These are phyloP conservation scores for Ailurus styani DNA, from an alignment of 2,113 vertebrate genomes.

Conservation along the genomic window DNA sequence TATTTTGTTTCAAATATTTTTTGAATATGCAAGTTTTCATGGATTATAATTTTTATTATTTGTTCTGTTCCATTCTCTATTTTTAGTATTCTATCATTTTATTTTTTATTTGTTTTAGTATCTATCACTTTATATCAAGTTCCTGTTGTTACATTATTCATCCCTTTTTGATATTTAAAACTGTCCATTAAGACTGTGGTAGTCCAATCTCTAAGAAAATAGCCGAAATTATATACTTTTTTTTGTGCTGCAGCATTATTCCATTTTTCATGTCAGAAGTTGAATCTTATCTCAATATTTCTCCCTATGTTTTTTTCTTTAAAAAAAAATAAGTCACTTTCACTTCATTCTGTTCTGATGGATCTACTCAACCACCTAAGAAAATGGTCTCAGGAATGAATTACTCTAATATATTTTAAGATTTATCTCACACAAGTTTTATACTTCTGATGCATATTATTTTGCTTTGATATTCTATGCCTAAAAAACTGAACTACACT, in stretches of 20 bases:
- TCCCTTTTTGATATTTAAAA: background rate
- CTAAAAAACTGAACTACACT: background rate
- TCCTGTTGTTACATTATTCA: background rate
- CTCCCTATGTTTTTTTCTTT: background rate
- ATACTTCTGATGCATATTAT: background rate
- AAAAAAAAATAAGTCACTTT: background rate
- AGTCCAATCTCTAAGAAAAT: background rate
- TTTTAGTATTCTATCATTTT: background rate
- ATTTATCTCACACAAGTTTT: background rate
- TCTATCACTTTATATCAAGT: background rate
- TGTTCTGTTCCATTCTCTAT: background rate
- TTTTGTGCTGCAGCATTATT: background rate
- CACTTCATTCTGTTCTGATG: background rate
- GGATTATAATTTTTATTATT: background rate
- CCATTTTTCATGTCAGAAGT: background rate
- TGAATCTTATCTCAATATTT: background rate
- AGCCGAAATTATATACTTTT: background rate
- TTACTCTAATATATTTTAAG: background rate
- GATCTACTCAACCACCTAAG: background rate
- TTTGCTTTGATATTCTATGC: background rate
- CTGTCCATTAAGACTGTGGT: background rate
- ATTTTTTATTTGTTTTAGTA: too few species aligned
- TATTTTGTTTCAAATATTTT: background rate
- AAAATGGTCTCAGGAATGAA: background rate
- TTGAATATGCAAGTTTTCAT: background rate